Conservation (phyloP, 2,888 invertebrate genomes). For the Campoplex capitator region DNA sequence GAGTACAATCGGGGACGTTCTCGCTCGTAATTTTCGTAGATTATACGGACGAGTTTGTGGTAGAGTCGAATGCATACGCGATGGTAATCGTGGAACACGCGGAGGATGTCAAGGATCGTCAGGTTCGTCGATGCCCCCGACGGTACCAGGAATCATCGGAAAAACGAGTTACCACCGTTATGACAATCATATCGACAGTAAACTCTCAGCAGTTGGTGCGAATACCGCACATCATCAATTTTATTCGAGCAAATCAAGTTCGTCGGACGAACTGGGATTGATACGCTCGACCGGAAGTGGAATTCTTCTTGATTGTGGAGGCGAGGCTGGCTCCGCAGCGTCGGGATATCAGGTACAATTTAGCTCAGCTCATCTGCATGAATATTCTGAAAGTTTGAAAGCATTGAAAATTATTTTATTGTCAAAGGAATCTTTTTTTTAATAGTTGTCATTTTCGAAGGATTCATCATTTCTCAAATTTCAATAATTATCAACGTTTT, state of each 20-base stretch:
- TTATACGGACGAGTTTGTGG: constrained; percentile 88
- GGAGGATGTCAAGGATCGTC: constrained; percentile 74
- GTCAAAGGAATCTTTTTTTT: too few species aligned
- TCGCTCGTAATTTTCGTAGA: constrained; percentile 92
- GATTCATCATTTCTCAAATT: too few species aligned
- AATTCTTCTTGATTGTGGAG: constrained; percentile 81
- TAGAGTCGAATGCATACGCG: constrained; percentile 72
- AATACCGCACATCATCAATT: constrained; percentile 73
- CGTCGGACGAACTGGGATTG: constrained; percentile 80
- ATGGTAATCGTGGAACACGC: constrained; percentile 78
- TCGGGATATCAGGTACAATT: constrained; percentile 30
- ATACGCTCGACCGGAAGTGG: constrained; percentile 81
- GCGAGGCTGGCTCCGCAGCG: constrained; percentile 27
- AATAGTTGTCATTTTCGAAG: too few species aligned
- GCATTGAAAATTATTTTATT: too few species aligned
- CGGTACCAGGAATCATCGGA: constrained; percentile 77
- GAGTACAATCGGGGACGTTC: constrained; percentile 93
- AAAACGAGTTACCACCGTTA: constrained; percentile 79
- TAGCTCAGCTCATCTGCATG: not conserved
- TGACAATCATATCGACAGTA: constrained; percentile 81
- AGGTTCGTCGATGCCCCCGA: constrained; percentile 76
- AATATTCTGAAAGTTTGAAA: too few species aligned
- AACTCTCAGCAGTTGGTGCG: constrained; percentile 69
- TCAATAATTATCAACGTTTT: too few species aligned
- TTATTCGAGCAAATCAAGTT: constrained; percentile 81